These are phyloP conservation scores for Sebastes matsubarae DNA, from an alignment of 2,797 vertebrate genomes.

Conservation along the genomic window DNA sequence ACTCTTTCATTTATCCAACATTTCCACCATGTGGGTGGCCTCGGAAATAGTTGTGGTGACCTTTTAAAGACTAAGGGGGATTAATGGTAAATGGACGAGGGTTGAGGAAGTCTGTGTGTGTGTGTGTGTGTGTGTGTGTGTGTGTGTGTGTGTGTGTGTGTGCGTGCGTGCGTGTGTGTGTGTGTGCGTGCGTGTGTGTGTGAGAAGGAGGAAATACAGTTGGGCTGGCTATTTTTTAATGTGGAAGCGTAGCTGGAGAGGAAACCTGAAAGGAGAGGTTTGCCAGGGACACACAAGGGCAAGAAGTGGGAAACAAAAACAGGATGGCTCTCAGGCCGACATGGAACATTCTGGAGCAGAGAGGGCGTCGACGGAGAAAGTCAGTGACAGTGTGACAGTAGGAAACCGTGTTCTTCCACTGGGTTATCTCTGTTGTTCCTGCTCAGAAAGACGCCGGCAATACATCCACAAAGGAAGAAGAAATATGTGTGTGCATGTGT, in stretches of 20 bases:
- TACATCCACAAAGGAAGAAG: slow-evolving; percentile 14
- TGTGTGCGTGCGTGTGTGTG: slow-evolving; percentile 8
- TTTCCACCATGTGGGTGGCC: slow-evolving; percentile 55
- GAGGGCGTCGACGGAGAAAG: slow-evolving; percentile 50
- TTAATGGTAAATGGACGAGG: slow-evolving; percentile 61
- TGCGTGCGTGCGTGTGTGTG: slow-evolving; percentile 27
- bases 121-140: slow-evolving; percentile 22
- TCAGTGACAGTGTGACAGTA: slow-evolving; percentile 56
- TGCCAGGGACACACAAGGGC: slow-evolving; percentile 59
- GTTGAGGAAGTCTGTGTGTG: slow-evolving; percentile 54
- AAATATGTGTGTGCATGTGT: not conserved
- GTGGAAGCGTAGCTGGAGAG: slow-evolving; percentile 56
- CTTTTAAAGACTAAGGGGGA: slow-evolving; percentile 58
- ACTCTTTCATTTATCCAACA: slow-evolving; percentile 41
- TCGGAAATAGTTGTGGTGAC: slow-evolving; percentile 70
- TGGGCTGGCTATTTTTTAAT: slow-evolving; percentile 36
- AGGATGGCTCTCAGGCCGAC: slow-evolving; percentile 68
- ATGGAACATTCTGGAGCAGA: slow-evolving; percentile 70
- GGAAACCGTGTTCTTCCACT: slow-evolving; percentile 43
- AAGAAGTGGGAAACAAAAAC: slow-evolving; percentile 77
- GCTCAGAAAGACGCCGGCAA: not conserved
- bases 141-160: slow-evolving; percentile 11
- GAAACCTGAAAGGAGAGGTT: slow-evolving; percentile 67
- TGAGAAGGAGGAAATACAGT: slow-evolving; percentile 52
- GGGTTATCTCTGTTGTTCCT: slow-evolving; percentile 47